These are phyloP conservation scores for Phoebastria nigripes DNA, from an alignment of 2,797 vertebrate genomes.

Conservation along the genomic window DNA sequence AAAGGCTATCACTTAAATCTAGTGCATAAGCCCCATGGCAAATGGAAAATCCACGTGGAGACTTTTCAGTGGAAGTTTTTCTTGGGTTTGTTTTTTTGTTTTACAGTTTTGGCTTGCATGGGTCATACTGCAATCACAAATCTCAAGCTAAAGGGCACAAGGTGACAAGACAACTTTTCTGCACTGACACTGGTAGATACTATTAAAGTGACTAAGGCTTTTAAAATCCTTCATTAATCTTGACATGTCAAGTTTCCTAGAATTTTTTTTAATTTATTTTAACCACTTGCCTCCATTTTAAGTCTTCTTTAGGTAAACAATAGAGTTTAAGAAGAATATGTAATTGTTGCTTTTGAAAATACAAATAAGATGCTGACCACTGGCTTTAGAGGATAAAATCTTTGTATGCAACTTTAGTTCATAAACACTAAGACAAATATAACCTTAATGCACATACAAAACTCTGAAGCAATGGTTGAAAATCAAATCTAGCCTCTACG, in stretches of 20 bases:
- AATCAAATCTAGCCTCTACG: background rate
- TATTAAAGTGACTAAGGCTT: background rate
- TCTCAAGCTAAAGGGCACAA: slow-evolving; percentile 20
- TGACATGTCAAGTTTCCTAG: background rate
- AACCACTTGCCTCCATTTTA: background rate
- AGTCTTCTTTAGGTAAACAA: background rate
- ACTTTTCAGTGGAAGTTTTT: background rate
- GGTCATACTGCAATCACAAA: slow-evolving; percentile 8
- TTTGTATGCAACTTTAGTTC: background rate
- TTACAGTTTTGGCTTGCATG: background rate
- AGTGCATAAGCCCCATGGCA: background rate
- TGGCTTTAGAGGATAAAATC: background rate
- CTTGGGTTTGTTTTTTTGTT: background rate
- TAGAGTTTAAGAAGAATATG: background rate
- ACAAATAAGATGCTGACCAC: background rate
- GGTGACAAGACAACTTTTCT: background rate
- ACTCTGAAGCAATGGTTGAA: background rate
- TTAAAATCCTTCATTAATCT: slow-evolving; percentile 26
- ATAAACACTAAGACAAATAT: background rate
- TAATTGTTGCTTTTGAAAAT: background rate
- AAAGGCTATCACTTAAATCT: background rate
- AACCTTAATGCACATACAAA: background rate
- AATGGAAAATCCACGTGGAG: background rate
- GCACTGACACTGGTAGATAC: background rate
- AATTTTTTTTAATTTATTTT: background rate